Conservation (phyloP, 2,113 vertebrate species). For the Bambusicola thoracicus region DNA sequence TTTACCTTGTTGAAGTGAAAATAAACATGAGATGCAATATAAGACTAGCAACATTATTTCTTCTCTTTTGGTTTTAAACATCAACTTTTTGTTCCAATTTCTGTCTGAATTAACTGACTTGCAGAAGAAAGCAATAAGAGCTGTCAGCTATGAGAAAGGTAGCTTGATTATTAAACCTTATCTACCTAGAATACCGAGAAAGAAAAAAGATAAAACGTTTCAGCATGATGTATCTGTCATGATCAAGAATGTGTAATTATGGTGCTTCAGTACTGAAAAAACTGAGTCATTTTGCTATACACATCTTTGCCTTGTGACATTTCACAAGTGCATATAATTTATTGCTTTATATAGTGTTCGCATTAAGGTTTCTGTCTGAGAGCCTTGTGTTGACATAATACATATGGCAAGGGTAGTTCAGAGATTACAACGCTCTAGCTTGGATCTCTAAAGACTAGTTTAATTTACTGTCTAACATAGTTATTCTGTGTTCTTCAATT, state of each 20-base stretch:
- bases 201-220: neutral
- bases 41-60: neutral
- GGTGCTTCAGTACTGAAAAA: neutral
- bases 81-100: neutral
- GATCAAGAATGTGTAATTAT: neutral
- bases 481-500: neutral
- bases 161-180: neutral
- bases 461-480: neutral
- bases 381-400: neutral
- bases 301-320: neutral
- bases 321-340: neutral
- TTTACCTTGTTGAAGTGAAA: neutral
- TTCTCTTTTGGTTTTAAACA: neutral
- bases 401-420: neutral
- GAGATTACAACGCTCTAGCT: neutral
- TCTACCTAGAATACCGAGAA: neutral
- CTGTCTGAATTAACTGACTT: neutral
- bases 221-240: neutral
- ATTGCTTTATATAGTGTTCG: neutral
- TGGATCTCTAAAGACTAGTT: neutral
- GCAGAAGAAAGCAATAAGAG: neutral
- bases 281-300: neutral
- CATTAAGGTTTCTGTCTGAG: neutral
- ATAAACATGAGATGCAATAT: neutral
- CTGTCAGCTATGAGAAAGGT: neutral